Conservation (phyloP, 2,888 invertebrate genomes). For the Nomada goodeniana region DNA sequence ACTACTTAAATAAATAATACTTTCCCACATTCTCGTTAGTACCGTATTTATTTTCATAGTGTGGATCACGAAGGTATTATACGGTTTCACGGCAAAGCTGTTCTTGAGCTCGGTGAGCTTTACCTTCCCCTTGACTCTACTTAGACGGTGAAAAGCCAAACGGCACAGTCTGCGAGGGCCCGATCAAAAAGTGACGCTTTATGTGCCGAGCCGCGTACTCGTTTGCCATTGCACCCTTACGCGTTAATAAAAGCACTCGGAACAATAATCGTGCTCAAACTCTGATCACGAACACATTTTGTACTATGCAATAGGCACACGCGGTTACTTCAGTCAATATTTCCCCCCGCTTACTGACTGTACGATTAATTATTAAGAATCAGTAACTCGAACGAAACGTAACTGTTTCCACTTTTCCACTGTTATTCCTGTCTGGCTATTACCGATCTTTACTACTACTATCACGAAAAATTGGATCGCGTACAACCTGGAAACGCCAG, state of each 20-base stretch:
- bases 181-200: conserved; percentile 48
- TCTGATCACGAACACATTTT: conserved; percentile 12
- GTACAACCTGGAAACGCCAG: background rate
- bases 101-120: conserved; percentile 23
- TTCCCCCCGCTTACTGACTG: conserved; percentile 21
- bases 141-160: conserved; percentile 49
- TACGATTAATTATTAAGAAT: conserved; percentile 58
- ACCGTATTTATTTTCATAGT: conserved; percentile 60
- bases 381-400: conserved; percentile 7
- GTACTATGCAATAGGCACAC: conserved; percentile 22
- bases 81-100: conserved; percentile 35
- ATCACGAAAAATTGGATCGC: conserved; percentile 26
- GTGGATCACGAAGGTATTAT: conserved; percentile 51
- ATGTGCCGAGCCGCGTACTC: conserved; percentile 25
- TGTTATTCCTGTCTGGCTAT: conserved; percentile 16
- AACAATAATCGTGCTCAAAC: conserved; percentile 49
- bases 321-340: conserved; percentile 7
- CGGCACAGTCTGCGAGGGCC: conserved; percentile 26
- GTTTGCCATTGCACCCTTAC: conserved; percentile 24
- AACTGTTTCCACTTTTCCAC: background rate
- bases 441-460: conserved; percentile 42
- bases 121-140: conserved; percentile 44
- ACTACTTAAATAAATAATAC: no score
- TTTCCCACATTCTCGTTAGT: conserved; percentile 35
- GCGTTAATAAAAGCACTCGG: conserved; percentile 59